These are phyloP conservation scores for Heliconius himera DNA, from an alignment of 1,140 invertebrate genomes.

Conservation along the genomic window DNA sequence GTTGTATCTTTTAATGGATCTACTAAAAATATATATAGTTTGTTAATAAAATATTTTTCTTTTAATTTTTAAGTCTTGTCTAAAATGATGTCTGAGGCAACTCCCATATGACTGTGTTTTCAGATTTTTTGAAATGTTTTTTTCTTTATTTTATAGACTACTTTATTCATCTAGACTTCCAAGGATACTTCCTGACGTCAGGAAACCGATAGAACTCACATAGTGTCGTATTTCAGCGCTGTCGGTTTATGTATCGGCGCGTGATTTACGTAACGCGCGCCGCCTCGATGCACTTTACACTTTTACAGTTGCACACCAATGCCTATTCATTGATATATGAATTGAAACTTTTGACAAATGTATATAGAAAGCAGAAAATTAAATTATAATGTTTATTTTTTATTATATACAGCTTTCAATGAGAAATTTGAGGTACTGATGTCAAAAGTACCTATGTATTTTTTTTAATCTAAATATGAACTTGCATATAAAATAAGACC, in stretches of 20 bases:
- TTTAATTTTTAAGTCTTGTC: background rate
- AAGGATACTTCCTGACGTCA: background rate
- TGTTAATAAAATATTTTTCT: background rate
- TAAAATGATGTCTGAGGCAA: background rate
- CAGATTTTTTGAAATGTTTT: too few relatives aligned
- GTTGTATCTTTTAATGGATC: background rate
- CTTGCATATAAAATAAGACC: too few relatives aligned
- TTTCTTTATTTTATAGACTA: background rate
- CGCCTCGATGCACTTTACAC: slow-evolving; percentile 76
- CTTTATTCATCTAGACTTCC: background rate
- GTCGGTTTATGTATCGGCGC: slow-evolving; percentile 61
- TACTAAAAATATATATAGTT: background rate
- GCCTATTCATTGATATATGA: slow-evolving; percentile 73
- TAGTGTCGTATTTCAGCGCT: slow-evolving; percentile 57
- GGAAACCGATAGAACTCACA: slow-evolving; percentile 17
- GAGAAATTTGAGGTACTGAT: too few relatives aligned
- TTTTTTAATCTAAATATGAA: too few relatives aligned
- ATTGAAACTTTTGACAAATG: slow-evolving; percentile 46
- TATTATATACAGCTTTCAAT: too few relatives aligned
- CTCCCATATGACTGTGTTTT: too few relatives aligned
- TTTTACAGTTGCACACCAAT: slow-evolving; percentile 71
- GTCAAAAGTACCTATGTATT: too few relatives aligned
- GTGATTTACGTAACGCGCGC: slow-evolving; percentile 72
- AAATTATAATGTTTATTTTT: too few relatives aligned
- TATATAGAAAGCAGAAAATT: background rate